Evolutionary conservation across 1,140 invertebrate species (phyloP).

Genomic region (Ceratitis capitata): DNA sequence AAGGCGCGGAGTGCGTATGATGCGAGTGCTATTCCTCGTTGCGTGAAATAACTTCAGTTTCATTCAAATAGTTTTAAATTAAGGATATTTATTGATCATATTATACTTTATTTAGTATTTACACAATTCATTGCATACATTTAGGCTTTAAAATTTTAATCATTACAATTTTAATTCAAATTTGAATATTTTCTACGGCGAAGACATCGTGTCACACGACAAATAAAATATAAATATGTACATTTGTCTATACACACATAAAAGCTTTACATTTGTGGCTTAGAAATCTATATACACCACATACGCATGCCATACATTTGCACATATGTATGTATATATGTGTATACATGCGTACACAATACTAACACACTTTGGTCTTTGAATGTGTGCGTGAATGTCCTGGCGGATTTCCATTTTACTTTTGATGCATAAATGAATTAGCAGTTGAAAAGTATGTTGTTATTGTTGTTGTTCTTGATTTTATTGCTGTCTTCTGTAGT

Average conservation of each 20-base stretch:
- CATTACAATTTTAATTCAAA: constrained; percentile 27
- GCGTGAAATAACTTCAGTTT: no score
- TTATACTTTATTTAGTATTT: no score
- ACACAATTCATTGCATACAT: no score
- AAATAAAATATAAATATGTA: neutral
- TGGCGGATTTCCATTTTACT: neutral
- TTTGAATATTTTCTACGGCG: constrained; percentile 12
- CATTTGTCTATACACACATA: neutral
- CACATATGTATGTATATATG: neutral
- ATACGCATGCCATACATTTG: neutral
- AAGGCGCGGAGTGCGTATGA: no score
- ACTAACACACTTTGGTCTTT: neutral
- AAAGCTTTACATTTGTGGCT: neutral
- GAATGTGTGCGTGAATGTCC: neutral
- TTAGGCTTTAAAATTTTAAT: constrained; percentile 21
- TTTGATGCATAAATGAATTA: constrained; percentile 21
- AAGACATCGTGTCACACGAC: neutral
- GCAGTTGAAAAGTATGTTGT: neutral
- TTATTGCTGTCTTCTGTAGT: constrained; percentile 18
- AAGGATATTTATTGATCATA: no score
- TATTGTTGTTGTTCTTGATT: neutral
- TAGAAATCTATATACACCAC: neutral
- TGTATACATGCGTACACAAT: no score
- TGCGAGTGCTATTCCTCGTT: no score
- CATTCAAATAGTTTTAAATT: no score